Conservation (phyloP, 2,113 vertebrate genomes). For the Falco punctatus region DNA sequence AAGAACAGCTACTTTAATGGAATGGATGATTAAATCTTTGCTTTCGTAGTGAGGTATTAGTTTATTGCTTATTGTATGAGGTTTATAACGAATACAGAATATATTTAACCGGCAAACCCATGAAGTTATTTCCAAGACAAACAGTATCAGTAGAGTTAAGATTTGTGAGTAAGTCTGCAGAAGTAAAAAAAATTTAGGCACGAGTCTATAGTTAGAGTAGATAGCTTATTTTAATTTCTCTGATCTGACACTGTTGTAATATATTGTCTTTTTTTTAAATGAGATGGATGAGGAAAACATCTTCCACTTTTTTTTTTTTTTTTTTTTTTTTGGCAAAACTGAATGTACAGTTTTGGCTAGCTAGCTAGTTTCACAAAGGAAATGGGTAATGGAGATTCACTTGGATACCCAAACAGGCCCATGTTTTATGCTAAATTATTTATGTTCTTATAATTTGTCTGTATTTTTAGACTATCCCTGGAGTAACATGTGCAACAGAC, state of each 20-base stretch:
- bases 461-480: conserved; percentile 77
- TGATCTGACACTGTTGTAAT: neutral
- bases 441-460: neutral
- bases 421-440: neutral
- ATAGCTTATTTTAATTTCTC: neutral
- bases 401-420: neutral
- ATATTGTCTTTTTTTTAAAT: neutral
- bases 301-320: neutral
- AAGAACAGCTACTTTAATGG: neutral
- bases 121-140: neutral
- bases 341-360: neutral
- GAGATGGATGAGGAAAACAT: neutral
- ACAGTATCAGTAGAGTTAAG: neutral
- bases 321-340: neutral
- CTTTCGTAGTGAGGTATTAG: neutral
- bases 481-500: conserved; percentile 83
- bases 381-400: neutral
- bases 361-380: neutral
- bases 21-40: neutral
- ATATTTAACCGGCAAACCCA: neutral
- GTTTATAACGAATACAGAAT: neutral
- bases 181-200: neutral
- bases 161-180: neutral
- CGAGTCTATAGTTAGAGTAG: neutral
- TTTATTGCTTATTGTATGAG: neutral